These are phyloP conservation scores for Tetraodon nigroviridis DNA, from an alignment of 2,113 vertebrate genomes.

Conservation along the genomic window DNA sequence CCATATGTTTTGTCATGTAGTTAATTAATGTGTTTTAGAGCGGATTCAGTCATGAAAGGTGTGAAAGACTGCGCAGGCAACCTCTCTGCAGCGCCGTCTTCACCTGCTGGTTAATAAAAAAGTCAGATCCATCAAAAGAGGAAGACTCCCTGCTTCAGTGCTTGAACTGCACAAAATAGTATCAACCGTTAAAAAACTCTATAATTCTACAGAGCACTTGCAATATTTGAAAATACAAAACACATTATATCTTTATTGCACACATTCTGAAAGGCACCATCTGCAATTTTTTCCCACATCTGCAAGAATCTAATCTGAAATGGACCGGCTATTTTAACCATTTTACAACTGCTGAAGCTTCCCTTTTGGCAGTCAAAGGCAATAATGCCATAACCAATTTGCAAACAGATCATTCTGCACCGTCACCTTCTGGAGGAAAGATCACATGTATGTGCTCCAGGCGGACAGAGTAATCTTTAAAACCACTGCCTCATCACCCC, in stretches of 20 bases:
- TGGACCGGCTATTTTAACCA: constrained; percentile 7
- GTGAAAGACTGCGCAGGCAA: constrained; percentile 14
- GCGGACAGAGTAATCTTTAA: constrained; percentile 34
- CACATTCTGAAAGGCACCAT: not conserved
- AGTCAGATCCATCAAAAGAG: constrained; percentile 15
- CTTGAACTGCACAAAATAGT: not conserved
- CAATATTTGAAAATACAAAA: not conserved
- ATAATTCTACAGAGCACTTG: not conserved
- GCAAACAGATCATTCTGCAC: constrained; percentile 18
- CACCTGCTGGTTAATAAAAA: constrained; percentile 74
- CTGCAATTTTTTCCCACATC: not conserved
- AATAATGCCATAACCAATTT: constrained; percentile 26
- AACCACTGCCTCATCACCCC: constrained; percentile 7
- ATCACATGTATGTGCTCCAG: constrained; percentile 34
- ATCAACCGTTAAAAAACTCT: no score
- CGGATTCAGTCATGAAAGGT: constrained; percentile 49
- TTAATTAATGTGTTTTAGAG: constrained; percentile 43
- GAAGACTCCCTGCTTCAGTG: no score
- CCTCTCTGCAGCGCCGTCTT: constrained; percentile 69
- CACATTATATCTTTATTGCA: not conserved
- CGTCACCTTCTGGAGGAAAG: constrained; percentile 31
- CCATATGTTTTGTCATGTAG: constrained; percentile 49
- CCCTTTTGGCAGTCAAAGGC: constrained; percentile 28
- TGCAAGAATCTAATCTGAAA: constrained; percentile 16
- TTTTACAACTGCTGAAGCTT: constrained; percentile 10